Conservation (phyloP, 2,888 invertebrate species). For the Acanthosepion lycidas region DNA sequence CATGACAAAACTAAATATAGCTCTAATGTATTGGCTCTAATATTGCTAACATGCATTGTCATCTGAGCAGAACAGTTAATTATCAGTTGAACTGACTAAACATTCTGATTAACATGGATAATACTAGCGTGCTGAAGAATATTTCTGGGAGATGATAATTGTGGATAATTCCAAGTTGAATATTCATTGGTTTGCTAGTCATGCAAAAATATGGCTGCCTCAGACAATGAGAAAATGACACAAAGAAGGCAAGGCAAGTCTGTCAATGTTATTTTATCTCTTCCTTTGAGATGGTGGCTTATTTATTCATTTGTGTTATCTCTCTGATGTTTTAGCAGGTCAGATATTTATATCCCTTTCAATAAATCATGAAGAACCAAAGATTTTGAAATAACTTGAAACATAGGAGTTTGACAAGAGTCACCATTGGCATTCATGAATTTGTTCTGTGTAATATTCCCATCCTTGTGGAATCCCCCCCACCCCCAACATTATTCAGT, state of each 20-base stretch:
- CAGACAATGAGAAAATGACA: not conserved
- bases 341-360: not conserved
- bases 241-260: not conserved
- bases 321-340: not conserved
- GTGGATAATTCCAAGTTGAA: not conserved
- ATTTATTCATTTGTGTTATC: not conserved
- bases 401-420: not conserved
- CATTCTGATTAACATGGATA: not conserved
- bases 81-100: not conserved
- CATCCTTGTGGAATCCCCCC: not conserved
- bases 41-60: not conserved
- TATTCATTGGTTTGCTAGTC: not conserved
- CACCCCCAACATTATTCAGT: not conserved
- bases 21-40: not conserved
- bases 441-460: not conserved
- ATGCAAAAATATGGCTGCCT: not conserved
- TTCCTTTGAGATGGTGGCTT: not conserved
- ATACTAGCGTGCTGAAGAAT: not conserved
- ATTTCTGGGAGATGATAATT: not conserved
- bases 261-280: not conserved
- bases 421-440: not conserved
- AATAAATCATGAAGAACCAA: not conserved
- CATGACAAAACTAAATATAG: too few species aligned
- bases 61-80: not conserved
- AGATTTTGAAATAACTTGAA: not conserved